A percentile compares a stretch with the other conserved stretches of the same genome.
These are phyloP conservation scores for Pyrrhia umbra DNA, from an alignment of 2,888 invertebrate species.

Conservation along the genomic window DNA sequence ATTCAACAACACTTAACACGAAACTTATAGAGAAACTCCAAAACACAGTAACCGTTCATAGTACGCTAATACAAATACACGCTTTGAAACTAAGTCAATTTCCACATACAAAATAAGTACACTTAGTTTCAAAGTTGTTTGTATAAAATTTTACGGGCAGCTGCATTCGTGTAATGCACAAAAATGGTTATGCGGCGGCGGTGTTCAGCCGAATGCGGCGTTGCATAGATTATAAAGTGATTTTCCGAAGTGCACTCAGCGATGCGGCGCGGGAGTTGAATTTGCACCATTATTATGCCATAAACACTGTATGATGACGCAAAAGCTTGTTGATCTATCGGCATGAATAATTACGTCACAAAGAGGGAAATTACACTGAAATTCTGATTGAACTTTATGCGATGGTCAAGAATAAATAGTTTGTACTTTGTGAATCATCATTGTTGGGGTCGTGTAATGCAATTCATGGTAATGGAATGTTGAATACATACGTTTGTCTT, in stretches of 20 bases:
- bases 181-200: slow-evolving; percentile 72
- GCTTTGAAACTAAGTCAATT: slow-evolving; percentile 50
- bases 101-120: slow-evolving; percentile 51
- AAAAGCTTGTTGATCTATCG: slow-evolving; percentile 55
- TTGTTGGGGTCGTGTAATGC: slow-evolving; percentile 16
- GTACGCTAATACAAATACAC: slow-evolving; percentile 25
- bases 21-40: slow-evolving; percentile 11
- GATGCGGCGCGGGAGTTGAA: slow-evolving; percentile 62
- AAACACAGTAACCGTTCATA: slow-evolving; percentile 36
- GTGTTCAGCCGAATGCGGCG: slow-evolving; percentile 61
- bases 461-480: slow-evolving; percentile 32
- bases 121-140: slow-evolving; percentile 54
- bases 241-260: slow-evolving; percentile 79
- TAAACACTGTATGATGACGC: slow-evolving; percentile 64
- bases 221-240: slow-evolving; percentile 82
- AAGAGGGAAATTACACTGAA: slow-evolving; percentile 21
- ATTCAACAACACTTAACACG: not conserved
- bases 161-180: slow-evolving; percentile 63
- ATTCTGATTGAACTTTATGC: slow-evolving; percentile 19
- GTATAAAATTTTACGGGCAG: slow-evolving; percentile 67
- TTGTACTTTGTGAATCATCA: slow-evolving; percentile 6
- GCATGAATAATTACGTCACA: slow-evolving; percentile 44
- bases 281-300: slow-evolving; percentile 70
- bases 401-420: slow-evolving; percentile 13
- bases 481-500: slow-evolving; percentile 17